Conservation (phyloP, 2,888 invertebrate species). For the Diogma glabrata region DNA sequence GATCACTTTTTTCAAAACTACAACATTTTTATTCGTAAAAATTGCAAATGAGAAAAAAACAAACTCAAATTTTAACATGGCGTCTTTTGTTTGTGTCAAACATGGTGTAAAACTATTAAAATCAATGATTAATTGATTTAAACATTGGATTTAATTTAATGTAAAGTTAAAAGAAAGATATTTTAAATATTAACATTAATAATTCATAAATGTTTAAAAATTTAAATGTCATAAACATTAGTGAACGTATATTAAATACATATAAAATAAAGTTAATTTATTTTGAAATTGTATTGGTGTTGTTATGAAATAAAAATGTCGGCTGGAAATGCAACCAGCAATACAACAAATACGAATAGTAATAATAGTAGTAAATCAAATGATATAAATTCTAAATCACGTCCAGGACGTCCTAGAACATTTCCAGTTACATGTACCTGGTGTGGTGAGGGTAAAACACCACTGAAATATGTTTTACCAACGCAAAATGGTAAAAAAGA, state of each 20-base stretch:
- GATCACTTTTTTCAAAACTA: too few relatives aligned
- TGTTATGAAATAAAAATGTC: constrained; percentile 8
- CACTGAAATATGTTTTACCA: constrained; percentile 75
- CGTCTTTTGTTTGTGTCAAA: constrained; percentile 20
- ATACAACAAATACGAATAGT: neutral
- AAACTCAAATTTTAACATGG: constrained; percentile 9
- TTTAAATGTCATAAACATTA: too few relatives aligned
- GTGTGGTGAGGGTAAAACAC: constrained; percentile 75
- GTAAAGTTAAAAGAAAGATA: too few relatives aligned
- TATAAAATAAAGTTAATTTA: too few relatives aligned
- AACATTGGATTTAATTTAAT: too few relatives aligned
- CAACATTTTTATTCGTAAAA: too few relatives aligned
- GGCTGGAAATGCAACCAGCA: constrained; percentile 3
- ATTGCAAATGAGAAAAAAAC: neutral
- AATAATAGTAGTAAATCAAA: neutral
- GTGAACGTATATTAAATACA: too few relatives aligned
- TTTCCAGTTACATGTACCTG: constrained; percentile 71
- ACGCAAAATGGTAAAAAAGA: constrained; percentile 83
- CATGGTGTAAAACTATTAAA: constrained; percentile 14
- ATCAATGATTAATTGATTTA: neutral
- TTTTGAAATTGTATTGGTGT: neutral
- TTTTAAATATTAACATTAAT: too few relatives aligned
- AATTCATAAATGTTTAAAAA: too few relatives aligned
- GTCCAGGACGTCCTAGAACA: neutral
- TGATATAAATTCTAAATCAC: neutral